Evolutionary conservation across 2,888 invertebrate species (phyloP).

Genomic region (Himalopsyche kuldschensis): DNA sequence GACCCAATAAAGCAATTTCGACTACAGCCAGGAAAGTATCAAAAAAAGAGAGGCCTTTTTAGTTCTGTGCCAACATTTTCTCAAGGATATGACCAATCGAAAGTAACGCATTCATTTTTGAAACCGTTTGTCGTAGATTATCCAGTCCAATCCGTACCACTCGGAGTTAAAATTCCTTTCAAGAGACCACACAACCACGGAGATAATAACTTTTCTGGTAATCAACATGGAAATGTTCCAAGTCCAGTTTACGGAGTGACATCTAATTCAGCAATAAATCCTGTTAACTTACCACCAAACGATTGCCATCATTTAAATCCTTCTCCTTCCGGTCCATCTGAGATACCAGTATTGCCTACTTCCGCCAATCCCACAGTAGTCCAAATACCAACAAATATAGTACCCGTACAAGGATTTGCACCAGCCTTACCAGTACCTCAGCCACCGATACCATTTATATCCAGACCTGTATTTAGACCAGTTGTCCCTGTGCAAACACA

Average conservation of each 20-base stretch:
- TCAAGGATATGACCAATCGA: slow-evolving; percentile 55
- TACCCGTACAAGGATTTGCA: slow-evolving; percentile 43
- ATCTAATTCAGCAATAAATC: slow-evolving; percentile 41
- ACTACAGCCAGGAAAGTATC: slow-evolving; percentile 37
- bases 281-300: slow-evolving; percentile 47
- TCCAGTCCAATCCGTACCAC: slow-evolving; percentile 53
- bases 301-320: slow-evolving; percentile 42
- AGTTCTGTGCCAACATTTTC: slow-evolving; percentile 55
- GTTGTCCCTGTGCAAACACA: slow-evolving; percentile 13
- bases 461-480: slow-evolving; percentile 34
- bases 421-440: slow-evolving; percentile 43
- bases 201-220: background rate
- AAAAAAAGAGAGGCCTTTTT: slow-evolving; percentile 53
- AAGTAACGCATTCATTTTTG: slow-evolving; percentile 54
- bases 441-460: slow-evolving; percentile 43
- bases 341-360: slow-evolving; percentile 18
- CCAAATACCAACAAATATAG: slow-evolving; percentile 45
- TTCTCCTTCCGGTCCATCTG: slow-evolving; percentile 36
- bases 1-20: background rate
- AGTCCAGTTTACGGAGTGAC: background rate
- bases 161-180: slow-evolving; percentile 54
- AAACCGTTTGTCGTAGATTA: slow-evolving; percentile 56
- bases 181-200: slow-evolving; percentile 43
- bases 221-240: background rate
- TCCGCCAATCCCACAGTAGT: slow-evolving; percentile 8